Base-by-base conservation (phyloP, 2,888 invertebrate species). In the Uloborus plumipes region DNA sequence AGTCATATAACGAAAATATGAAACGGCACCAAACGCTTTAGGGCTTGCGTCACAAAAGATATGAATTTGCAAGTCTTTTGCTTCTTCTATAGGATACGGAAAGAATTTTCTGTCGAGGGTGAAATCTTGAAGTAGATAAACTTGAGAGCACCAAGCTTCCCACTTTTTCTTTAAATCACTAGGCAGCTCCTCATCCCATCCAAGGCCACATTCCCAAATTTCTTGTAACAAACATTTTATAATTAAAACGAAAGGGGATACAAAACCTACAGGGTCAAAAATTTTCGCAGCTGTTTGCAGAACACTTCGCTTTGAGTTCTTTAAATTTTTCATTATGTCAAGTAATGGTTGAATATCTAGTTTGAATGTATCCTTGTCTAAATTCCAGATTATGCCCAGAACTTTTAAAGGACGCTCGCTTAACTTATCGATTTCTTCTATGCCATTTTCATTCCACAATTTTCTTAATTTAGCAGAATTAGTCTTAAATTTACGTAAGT, bases 211-310 rank as follows among this genome's bases (percentile, higher is more conserved):
- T n/a, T n/a, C n/a, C n/a, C n/a, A n/a, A n/a, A n/a, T n/a, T n/a
- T n/a, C n/a, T n/a, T n/a, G n/a, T n/a, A n/a, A n/a, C n/a, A n/a
- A n/a, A n/a, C n/a, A n/a, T n/a, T n/a, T n/a, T n/a, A n/a, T n/a
- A n/a, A n/a, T n/a, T n/a, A n/a, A n/a, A n/a, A n/a, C n/a, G n/a
- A 51, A 67, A 3, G 67, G 67, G 1, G 67, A 11, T 2, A 67
- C 26, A 20, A 51, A 67, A 15, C 67, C 67, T 16, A 51, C 26
- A 6, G 67, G 67, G 18, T 67, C 67, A 51, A 50, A 66, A 14
- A 66, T 15, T 47, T 16, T 64, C 3, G 1, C 13, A 14, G 11
- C 3, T 7, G 47, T 39, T n/a, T 39, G 4, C n/a, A 64, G 4
- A 31, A 0, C 16, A 7, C n/a, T n/a, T n/a, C n/a, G n/a, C 67